A percentile compares a stretch with the other conserved stretches of the same genome.
These are phyloP conservation scores for Vollenhovia emeryi DNA, from an alignment of 1,140 invertebrate genomes.

Conservation along the genomic window DNA sequence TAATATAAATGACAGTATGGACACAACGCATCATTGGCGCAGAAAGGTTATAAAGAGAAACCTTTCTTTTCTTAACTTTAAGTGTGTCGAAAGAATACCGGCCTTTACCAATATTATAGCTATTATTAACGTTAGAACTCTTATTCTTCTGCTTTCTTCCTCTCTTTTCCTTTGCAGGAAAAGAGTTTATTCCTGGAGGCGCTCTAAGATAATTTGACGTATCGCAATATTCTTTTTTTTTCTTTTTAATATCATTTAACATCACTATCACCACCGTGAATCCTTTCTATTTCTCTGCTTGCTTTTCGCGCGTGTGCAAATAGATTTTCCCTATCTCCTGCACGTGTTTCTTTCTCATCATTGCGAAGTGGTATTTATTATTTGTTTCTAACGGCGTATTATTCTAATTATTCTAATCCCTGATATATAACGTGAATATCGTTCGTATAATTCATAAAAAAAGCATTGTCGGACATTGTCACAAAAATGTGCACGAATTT, in stretches of 20 bases:
- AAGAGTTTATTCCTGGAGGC: conserved; percentile 27
- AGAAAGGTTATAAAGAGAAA: conserved; percentile 75
- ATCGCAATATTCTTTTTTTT: conserved; percentile 59
- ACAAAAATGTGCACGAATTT: conserved; percentile 72
- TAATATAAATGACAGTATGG: conserved; percentile 84
- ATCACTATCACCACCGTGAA: conserved; percentile 82
- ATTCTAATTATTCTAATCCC: conserved; percentile 85
- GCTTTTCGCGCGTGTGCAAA: not conserved
- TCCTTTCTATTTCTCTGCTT: not conserved
- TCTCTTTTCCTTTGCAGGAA: not conserved
- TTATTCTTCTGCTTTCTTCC: not conserved
- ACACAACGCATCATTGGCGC: conserved; percentile 83
- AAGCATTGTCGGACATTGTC: conserved; percentile 75
- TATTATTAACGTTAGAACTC: conserved; percentile 33
- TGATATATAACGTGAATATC: conserved; percentile 85
- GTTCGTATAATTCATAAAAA: conserved; percentile 82
- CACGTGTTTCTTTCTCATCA: not conserved
- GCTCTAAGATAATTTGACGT: conserved; percentile 32
- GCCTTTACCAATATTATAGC: conserved; percentile 23
- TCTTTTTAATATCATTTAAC: conserved; percentile 62
- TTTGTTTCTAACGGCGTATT: conserved; percentile 74
- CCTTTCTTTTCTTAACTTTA: conserved; percentile 54
- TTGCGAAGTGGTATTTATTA: conserved; percentile 1
- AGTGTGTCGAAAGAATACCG: conserved; percentile 52
- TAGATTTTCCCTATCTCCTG: conserved; percentile 16